These are phyloP conservation scores for Eleginops maclovinus DNA, from an alignment of 2,113 vertebrate genomes.

Conservation along the genomic window DNA sequence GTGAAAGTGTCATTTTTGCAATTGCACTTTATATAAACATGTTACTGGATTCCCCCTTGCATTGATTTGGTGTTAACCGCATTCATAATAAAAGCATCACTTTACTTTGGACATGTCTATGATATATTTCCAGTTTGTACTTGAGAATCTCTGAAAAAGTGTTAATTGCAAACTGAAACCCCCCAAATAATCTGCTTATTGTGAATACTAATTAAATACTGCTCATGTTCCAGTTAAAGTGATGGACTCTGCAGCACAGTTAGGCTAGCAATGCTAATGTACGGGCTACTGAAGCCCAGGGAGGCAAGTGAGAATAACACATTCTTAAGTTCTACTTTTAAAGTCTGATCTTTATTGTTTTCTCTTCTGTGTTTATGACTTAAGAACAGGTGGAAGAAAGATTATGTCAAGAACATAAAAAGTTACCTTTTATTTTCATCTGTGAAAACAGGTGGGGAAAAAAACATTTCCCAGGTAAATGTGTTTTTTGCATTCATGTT, in stretches of 20 bases:
- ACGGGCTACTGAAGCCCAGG: conserved; percentile 7
- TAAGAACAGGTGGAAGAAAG: too few relatives aligned
- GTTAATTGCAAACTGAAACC: conserved; percentile 14
- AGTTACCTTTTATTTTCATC: too few relatives aligned
- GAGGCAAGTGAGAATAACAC: too few relatives aligned
- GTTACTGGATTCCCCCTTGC: not conserved
- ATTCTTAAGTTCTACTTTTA: too few relatives aligned
- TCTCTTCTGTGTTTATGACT: too few relatives aligned
- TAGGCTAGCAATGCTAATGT: conserved; percentile 16
- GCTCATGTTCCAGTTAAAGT: conserved; percentile 32
- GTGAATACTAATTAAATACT: conserved; percentile 26
- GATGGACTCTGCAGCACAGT: conserved; percentile 36
- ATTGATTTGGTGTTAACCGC: not conserved
- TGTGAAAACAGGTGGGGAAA: too few relatives aligned
- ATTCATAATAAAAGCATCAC: not conserved
- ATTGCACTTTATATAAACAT: not conserved
- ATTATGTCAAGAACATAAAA: too few relatives aligned
- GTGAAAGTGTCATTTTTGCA: not conserved
- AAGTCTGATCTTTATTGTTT: too few relatives aligned
- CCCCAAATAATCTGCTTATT: conserved; percentile 27
- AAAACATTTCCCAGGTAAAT: too few relatives aligned
- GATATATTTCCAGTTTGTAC: conserved; percentile 8
- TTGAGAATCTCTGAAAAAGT: conserved; percentile 16
- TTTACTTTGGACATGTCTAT: not conserved
- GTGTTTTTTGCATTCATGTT: too few relatives aligned